phyloP scores from a whole-genome alignment of 2,113 vertebrate genomes.

The Cyanoliseus patagonus region DNA sequence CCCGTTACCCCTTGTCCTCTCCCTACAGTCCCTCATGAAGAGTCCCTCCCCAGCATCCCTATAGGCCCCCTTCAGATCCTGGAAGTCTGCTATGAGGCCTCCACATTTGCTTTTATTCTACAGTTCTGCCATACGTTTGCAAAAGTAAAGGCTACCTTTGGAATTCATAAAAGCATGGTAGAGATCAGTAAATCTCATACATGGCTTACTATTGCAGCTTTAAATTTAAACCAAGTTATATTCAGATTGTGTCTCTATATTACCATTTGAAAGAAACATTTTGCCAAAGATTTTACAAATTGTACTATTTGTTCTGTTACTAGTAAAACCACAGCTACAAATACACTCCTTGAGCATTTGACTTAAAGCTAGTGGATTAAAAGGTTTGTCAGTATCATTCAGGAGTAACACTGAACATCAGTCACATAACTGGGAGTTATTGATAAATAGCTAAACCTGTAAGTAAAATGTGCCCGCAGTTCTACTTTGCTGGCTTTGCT shows the following conservation, averaged over 20 bases:
- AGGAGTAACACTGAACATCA: not conserved
- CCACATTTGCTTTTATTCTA: not conserved
- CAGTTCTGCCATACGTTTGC: not conserved
- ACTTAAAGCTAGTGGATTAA: not conserved
- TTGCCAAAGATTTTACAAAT: not conserved
- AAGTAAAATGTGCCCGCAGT: not conserved
- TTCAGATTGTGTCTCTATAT: not conserved
- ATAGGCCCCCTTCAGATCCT: too few species aligned
- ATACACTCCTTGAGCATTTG: not conserved
- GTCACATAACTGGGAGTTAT: not conserved
- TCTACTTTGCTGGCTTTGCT: conserved; percentile 10
- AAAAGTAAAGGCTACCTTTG: not conserved
- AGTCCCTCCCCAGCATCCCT: too few species aligned
- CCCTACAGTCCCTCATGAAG: too few species aligned
- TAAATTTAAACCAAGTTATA: conserved; percentile 12
- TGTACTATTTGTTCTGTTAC: not conserved
- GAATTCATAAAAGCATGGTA: not conserved
- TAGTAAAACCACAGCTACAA: not conserved
- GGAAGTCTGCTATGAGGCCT: too few species aligned
- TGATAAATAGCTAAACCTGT: not conserved
- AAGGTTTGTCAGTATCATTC: not conserved
- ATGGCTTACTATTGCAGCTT: not conserved
- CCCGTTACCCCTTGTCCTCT: too few species aligned
- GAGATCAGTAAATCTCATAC: not conserved
- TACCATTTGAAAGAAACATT: not conserved